phyloP scores from a whole-genome alignment of 2,888 invertebrate genomes.

The Drosophila eohydei region DNA sequence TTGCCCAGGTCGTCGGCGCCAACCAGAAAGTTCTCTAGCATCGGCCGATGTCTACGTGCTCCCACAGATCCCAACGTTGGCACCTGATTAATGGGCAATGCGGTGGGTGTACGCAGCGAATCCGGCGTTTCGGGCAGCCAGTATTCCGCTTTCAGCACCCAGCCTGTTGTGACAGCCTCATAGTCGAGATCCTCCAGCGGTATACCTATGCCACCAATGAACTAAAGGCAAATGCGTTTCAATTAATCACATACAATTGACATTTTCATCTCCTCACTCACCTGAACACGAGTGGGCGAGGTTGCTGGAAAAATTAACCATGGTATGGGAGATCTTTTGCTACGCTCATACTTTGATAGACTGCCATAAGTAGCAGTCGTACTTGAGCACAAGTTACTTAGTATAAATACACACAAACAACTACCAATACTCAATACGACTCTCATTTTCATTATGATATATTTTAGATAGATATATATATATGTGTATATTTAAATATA shows the following conservation, averaged over 20 bases:
- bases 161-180: conserved; percentile 83
- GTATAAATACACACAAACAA: conserved; percentile 29
- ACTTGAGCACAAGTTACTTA: conserved; percentile 19
- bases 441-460: conserved; percentile 36
- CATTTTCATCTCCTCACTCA: conserved; percentile 29
- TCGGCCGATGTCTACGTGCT: conserved; percentile 55
- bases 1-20: conserved; percentile 63
- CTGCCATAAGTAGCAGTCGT: conserved; percentile 37
- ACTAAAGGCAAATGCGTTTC: conserved; percentile 51
- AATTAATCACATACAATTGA: not conserved
- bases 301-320: conserved; percentile 82
- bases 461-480: not conserved
- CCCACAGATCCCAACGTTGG: conserved; percentile 62
- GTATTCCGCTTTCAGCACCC: conserved; percentile 83
- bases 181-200: conserved; percentile 80
- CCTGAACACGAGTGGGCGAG: conserved; percentile 83
- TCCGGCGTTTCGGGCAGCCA: conserved; percentile 77
- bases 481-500: not conserved
- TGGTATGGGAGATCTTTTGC: conserved; percentile 62
- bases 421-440: conserved; percentile 7
- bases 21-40: conserved; percentile 73
- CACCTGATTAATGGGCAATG: conserved; percentile 58
- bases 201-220: conserved; percentile 83
- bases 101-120: conserved; percentile 63
- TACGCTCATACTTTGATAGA: conserved; percentile 63